Evolutionary conservation across 2,888 invertebrate genomes (phyloP), one percentile per base, ranked within the genome.

Genomic region (Drosophila pseudotalamancana): DNA sequence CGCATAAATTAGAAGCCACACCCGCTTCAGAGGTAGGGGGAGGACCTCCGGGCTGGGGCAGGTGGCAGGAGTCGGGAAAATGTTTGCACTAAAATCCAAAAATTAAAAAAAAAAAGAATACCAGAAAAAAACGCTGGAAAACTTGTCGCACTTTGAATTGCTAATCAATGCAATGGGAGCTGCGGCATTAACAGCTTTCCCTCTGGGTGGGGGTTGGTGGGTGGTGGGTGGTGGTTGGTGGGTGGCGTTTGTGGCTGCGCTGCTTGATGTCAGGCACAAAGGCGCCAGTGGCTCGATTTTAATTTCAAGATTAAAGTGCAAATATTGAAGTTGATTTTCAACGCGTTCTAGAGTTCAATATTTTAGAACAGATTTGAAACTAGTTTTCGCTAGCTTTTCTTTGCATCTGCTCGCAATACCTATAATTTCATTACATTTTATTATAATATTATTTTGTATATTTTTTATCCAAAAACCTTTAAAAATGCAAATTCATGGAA

Each of bases 1-100:
- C 67, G 65, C 87, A 83, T 87, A 81, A 83, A 81, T 83, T 76
- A 87, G 55, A 71, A 59, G 77, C 77, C 68, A 65, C 56, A 57
- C 49, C 76, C 71, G 57, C 66, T 48, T 27, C 49, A 59, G 25
- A 51, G 32, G 32, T 25, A 9, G 25, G 25, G 25, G 11, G 43
- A 34, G 6, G 37, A 45, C n/a, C n/a, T n/a, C n/a, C n/a, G n/a
- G n/a, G 5, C 32, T 29, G 14, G 19, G 25, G 12, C 6, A 21
- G n/a, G n/a, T n/a, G n/a, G 19, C 35, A 48, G 11, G 14, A 48
- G 31, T 54, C 43, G 48, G 43, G 55, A 54, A 49, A 70, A 43
- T 51, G n/a, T 27, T 49, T 53, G 46, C 54, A 50, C 12, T 6
- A 29, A 37, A 31, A 6, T 21, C 9, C 18, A n/a, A 32, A 21